phyloP scores from a whole-genome alignment of 2,797 vertebrate genomes.

The Eospalax fontanierii region DNA sequence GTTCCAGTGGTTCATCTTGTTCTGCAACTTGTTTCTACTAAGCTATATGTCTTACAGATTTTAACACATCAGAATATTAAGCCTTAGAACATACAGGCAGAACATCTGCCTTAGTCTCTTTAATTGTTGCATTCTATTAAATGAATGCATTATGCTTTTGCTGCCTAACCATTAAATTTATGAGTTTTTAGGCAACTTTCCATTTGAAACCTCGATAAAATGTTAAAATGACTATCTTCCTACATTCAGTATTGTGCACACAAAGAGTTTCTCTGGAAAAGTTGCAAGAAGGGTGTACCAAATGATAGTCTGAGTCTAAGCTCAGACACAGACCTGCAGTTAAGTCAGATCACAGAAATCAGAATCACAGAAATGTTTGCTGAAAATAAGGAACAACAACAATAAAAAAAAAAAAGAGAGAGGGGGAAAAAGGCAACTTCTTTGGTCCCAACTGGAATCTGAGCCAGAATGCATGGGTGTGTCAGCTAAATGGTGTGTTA shows the following conservation, averaged over 20 bases:
- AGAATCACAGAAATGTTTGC: neutral
- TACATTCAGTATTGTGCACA: neutral
- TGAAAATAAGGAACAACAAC: neutral
- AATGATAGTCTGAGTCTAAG: neutral
- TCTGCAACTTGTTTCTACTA: slow-evolving; percentile 43
- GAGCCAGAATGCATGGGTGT: neutral
- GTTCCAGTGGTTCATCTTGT: neutral
- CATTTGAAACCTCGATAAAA: neutral
- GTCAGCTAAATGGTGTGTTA: neutral
- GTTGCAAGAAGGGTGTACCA: neutral
- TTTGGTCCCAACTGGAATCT: neutral
- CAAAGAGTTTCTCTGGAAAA: neutral
- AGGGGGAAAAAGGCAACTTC: neutral
- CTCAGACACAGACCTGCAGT: neutral
- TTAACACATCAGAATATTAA: neutral
- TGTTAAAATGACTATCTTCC: neutral
- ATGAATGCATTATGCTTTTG: neutral
- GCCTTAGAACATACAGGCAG: neutral
- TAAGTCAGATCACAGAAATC: neutral
- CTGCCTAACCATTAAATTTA: neutral
- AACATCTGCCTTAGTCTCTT: neutral
- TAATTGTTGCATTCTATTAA: neutral
- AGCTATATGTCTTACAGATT: neutral
- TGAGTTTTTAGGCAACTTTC: neutral
- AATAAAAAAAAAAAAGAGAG: neutral